Evolutionary conservation across 1,140 invertebrate genomes (phyloP).

Genomic region (Metaphire vulgaris): DNA sequence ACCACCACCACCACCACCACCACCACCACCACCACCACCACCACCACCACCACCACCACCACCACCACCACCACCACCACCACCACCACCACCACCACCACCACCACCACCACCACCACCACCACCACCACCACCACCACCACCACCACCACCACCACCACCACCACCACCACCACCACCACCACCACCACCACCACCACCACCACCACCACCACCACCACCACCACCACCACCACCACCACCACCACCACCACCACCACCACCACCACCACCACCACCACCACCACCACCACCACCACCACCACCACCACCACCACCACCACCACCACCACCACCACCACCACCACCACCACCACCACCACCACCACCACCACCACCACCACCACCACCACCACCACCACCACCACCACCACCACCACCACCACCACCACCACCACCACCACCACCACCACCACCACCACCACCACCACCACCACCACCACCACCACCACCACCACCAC

Average conservation of each 20-base stretch:
- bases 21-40: no score
- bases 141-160: no score
- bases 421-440: slow-evolving; percentile 8
- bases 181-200: slow-evolving; percentile 8
- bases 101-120: no score
- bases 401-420: slow-evolving; percentile 8
- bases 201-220: slow-evolving; percentile 8
- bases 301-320: not conserved
- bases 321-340: slow-evolving; percentile 8
- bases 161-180: no score
- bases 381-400: slow-evolving; percentile 8
- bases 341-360: slow-evolving; percentile 8
- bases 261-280: no score
- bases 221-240: slow-evolving; percentile 8
- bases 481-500: slow-evolving; percentile 8
- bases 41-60: no score
- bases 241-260: not conserved
- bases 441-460: slow-evolving; percentile 8
- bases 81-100: no score
- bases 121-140: no score
- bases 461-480: slow-evolving; percentile 8
- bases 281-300: slow-evolving; percentile 8
- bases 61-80: no score
- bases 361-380: slow-evolving; percentile 8
- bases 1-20: no score